Evolutionary conservation across 2,888 invertebrate species (phyloP).

Genomic region (Chloroclysta siterata): DNA sequence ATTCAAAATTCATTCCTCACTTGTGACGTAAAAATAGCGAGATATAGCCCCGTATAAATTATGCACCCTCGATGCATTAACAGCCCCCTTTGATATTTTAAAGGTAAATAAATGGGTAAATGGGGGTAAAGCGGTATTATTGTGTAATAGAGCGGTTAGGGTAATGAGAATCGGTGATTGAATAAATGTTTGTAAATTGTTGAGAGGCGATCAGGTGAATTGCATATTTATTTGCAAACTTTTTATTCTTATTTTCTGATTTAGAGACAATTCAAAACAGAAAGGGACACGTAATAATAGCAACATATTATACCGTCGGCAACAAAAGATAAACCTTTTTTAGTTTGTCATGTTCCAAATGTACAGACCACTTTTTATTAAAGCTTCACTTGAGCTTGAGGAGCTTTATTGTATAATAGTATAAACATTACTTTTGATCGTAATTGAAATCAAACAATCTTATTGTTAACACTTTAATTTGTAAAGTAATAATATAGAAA

Average conservation of each 20-base stretch:
- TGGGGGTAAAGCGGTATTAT: slow-evolving; percentile 73
- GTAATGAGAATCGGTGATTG: slow-evolving; percentile 40
- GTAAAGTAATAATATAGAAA: slow-evolving; percentile 15
- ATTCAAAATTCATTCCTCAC: slow-evolving; percentile 85
- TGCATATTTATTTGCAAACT: not conserved
- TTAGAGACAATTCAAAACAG: too few species aligned
- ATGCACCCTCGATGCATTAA: slow-evolving; percentile 82
- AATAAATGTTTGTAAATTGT: slow-evolving; percentile 33
- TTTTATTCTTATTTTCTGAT: not conserved
- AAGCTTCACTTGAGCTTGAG: too few species aligned
- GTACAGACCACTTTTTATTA: too few species aligned
- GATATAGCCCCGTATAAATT: slow-evolving; percentile 79
- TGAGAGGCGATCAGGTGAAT: slow-evolving; percentile 8
- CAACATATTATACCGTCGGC: too few species aligned
- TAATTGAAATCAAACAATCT: slow-evolving; percentile 14
- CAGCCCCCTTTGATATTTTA: slow-evolving; percentile 73
- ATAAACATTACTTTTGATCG: too few species aligned
- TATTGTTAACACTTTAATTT: slow-evolving; percentile 22
- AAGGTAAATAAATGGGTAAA: slow-evolving; percentile 56
- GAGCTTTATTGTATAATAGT: too few species aligned
- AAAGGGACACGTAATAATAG: too few species aligned
- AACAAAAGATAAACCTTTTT: too few species aligned
- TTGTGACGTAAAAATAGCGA: slow-evolving; percentile 82
- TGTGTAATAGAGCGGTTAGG: slow-evolving; percentile 55
- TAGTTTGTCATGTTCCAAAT: too few species aligned